Evolutionary conservation across 2,797 vertebrate genomes (phyloP).

Genomic region (Amblyopsis hoosieri): DNA sequence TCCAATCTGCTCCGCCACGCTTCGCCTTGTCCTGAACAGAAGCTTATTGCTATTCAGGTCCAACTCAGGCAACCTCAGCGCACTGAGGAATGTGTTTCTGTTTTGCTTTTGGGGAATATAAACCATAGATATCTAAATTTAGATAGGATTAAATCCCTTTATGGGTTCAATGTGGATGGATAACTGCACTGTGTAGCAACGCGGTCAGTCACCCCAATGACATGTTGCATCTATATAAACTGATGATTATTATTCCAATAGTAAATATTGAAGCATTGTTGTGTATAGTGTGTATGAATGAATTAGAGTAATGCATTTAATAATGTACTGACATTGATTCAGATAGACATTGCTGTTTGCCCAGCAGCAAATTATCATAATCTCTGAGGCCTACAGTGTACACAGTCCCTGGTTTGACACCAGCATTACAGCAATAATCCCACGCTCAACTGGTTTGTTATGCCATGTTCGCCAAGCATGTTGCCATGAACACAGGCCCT

Average conservation of each 20-base stretch:
- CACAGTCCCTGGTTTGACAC: conserved; percentile 70
- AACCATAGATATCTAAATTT: conserved; percentile 53
- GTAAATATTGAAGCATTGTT: neutral
- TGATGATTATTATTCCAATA: neutral
- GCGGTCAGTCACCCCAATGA: conserved; percentile 4
- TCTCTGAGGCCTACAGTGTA: conserved; percentile 58
- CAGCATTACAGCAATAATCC: conserved; percentile 65
- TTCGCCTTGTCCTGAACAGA: conserved; percentile 52
- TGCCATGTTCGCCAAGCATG: conserved; percentile 37
- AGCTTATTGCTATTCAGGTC: conserved; percentile 41
- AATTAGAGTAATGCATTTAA: conserved; percentile 51
- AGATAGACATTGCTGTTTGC: conserved; percentile 56
- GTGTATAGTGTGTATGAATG: conserved; percentile 28
- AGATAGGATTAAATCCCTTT: conserved; percentile 32
- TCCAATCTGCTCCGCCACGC: conserved; percentile 19
- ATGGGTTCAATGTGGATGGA: conserved; percentile 7
- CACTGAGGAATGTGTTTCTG: conserved; percentile 55
- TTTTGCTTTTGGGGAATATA: conserved; percentile 60
- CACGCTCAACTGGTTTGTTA: conserved; percentile 55
- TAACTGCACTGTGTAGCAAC: conserved; percentile 5
- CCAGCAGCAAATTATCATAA: conserved; percentile 58
- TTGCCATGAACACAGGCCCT: conserved; percentile 54
- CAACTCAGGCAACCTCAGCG: conserved; percentile 49
- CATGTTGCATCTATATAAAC: neutral
- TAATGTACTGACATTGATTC: conserved; percentile 57